Conservation (phyloP, 2,113 vertebrate genomes). For the Hucho hucho region DNA sequence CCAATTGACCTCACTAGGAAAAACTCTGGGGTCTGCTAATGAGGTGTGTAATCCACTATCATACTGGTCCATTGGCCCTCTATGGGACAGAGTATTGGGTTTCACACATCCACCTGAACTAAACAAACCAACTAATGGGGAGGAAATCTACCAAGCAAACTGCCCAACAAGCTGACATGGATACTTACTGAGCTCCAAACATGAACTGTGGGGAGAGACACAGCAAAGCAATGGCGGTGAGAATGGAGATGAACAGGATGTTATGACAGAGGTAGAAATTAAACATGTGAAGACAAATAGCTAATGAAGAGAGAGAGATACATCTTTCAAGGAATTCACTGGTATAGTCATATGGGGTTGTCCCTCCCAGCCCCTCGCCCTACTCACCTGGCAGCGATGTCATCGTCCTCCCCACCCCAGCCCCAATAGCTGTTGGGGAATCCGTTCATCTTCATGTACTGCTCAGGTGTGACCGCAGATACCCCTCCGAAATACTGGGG, state of each 20-base stretch:
- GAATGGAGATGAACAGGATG: slow-evolving; percentile 29
- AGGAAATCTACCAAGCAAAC: slow-evolving; percentile 12
- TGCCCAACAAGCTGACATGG: slow-evolving; percentile 35
- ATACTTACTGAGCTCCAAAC: slow-evolving; percentile 57
- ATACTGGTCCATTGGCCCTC: no score
- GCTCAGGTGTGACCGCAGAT: slow-evolving; percentile 89
- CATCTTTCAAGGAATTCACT: neutral
- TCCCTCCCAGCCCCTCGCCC: slow-evolving; percentile 9
- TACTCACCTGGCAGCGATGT: slow-evolving; percentile 89
- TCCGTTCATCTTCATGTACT: slow-evolving; percentile 95
- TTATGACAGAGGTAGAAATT: slow-evolving; percentile 10
- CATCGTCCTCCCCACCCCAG: slow-evolving; percentile 93
- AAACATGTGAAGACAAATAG: slow-evolving; percentile 5
- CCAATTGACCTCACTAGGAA: no score
- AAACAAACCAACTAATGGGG: neutral
- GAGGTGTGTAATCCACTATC: neutral
- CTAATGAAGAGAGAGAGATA: neutral
- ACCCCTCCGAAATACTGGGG: slow-evolving; percentile 92
- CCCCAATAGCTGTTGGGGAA: slow-evolving; percentile 97
- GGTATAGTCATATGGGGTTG: no score
- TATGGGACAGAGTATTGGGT: no score
- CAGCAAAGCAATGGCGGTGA: slow-evolving; percentile 47
- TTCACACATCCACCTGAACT: neutral
- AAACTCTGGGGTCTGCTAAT: neutral
- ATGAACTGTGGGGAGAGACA: slow-evolving; percentile 25